Evolutionary conservation across 2,888 invertebrate species (phyloP).

Genomic region (Oscheius sp.): DNA sequence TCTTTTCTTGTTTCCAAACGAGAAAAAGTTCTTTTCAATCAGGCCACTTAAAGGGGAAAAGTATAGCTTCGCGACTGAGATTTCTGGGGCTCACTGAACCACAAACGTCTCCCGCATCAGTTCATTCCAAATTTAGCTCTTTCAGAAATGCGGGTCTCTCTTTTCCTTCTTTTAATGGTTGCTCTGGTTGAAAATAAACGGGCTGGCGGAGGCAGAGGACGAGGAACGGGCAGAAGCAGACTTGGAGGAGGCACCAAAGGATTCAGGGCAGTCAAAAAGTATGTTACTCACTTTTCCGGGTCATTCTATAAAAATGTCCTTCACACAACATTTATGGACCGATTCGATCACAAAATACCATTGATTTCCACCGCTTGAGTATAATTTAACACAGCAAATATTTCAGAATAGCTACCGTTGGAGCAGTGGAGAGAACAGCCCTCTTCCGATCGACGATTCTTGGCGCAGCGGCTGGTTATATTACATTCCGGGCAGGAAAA

Average conservation of each 20-base stretch:
- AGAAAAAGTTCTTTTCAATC: too few species aligned
- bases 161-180: constrained; percentile 24
- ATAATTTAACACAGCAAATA: too few species aligned
- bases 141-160: constrained; percentile 30
- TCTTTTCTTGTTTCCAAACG: too few species aligned
- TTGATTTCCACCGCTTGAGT: too few species aligned
- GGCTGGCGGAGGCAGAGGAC: constrained; percentile 11
- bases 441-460: constrained; percentile 52
- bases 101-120: constrained; percentile 16
- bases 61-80: not conserved
- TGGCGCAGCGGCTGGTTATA: constrained; percentile 50
- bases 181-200: constrained; percentile 22
- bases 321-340: too few species aligned
- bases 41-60: too few species aligned
- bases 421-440: constrained; percentile 52
- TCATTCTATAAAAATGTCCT: too few species aligned
- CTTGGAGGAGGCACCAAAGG: not conserved
- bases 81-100: constrained; percentile 9
- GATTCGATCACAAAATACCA: too few species aligned
- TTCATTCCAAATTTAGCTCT: not conserved
- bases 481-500: constrained; percentile 47
- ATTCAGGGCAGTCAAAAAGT: constrained; percentile 20
- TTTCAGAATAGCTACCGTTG: constrained; percentile 50
- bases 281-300: not conserved
- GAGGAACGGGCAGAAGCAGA: constrained; percentile 14